Percentiles rank a stretch among this genome's conserved stretches.
Evolutionary conservation across 2,797 vertebrate species (phyloP).

Genomic region (Urosaurus nigricauda): DNA sequence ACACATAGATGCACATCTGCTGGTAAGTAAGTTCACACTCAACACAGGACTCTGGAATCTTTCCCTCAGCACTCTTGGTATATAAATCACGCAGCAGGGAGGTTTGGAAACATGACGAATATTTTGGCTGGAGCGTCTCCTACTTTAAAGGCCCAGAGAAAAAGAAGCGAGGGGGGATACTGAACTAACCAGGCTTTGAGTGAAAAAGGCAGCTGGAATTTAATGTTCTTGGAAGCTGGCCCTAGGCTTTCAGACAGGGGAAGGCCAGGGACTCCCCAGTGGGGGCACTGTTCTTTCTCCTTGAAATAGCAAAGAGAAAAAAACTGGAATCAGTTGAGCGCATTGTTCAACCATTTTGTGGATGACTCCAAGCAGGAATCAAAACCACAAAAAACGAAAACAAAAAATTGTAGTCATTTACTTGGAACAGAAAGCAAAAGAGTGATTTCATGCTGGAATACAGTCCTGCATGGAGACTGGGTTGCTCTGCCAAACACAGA

Average conservation of each 20-base stretch:
- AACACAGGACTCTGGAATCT: constrained; percentile 34
- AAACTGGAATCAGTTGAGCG: constrained; percentile 76
- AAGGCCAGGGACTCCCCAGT: constrained; percentile 76
- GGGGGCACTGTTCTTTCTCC: constrained; percentile 71
- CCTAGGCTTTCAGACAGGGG: constrained; percentile 68
- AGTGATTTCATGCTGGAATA: constrained; percentile 31
- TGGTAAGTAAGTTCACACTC: constrained; percentile 41
- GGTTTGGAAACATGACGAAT: constrained; percentile 79
- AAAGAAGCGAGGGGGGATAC: constrained; percentile 63
- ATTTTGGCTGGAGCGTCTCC: constrained; percentile 74
- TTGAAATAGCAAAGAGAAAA: constrained; percentile 66
- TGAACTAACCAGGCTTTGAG: constrained; percentile 77
- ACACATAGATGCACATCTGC: neutral
- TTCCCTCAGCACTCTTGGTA: constrained; percentile 38
- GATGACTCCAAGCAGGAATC: constrained; percentile 43
- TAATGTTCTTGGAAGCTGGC: constrained; percentile 78
- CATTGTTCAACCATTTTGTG: constrained; percentile 70
- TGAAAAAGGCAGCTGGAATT: constrained; percentile 76
- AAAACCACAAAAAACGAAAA: constrained; percentile 53
- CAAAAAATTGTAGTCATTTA: constrained; percentile 52
- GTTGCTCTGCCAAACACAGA: neutral
- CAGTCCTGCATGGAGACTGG: neutral
- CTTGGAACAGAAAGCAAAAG: constrained; percentile 5
- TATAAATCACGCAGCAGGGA: constrained; percentile 79
- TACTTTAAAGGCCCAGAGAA: constrained; percentile 65